These are phyloP conservation scores for Stomorhina lunata DNA, from an alignment of 2,888 invertebrate species.

Conservation along the genomic window DNA sequence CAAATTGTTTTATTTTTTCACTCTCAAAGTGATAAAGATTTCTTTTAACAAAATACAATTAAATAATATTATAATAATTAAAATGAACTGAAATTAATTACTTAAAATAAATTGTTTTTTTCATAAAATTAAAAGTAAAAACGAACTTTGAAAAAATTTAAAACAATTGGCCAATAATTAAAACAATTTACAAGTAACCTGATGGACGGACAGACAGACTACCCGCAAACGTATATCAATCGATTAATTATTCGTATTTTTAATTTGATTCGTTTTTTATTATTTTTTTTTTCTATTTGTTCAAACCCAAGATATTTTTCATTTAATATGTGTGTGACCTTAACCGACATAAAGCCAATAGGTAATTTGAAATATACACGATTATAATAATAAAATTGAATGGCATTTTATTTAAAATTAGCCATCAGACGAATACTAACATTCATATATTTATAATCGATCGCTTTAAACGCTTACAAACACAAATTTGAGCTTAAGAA, in stretches of 20 bases:
- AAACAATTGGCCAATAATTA: slow-evolving; percentile 42
- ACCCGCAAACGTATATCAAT: slow-evolving; percentile 40
- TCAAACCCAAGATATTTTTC: slow-evolving; percentile 36
- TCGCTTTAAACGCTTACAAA: neutral
- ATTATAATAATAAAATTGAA: slow-evolving; percentile 32
- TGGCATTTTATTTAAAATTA: slow-evolving; percentile 57
- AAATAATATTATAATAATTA: neutral
- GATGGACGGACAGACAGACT: neutral
- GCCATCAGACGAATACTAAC: slow-evolving; percentile 30
- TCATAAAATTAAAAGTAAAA: neutral
- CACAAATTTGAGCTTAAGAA: too few species aligned
- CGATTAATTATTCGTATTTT: slow-evolving; percentile 47
- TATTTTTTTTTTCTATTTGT: slow-evolving; percentile 16
- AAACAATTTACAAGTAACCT: neutral
- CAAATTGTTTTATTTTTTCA: neutral
- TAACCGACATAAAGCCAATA: slow-evolving; percentile 58
- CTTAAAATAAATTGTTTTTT: neutral
- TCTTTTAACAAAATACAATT: slow-evolving; percentile 4
- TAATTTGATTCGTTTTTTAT: neutral
- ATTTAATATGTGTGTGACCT: slow-evolving; percentile 54
- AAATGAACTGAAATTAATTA: slow-evolving; percentile 9
- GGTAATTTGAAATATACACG: slow-evolving; percentile 43
- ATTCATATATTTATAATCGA: slow-evolving; percentile 29
- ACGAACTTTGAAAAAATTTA: slow-evolving; percentile 6
- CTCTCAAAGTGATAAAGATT: neutral